Base-by-base conservation (phyloP, 2,888 invertebrate genomes). In the Orthonychiurus folsomi region DNA sequence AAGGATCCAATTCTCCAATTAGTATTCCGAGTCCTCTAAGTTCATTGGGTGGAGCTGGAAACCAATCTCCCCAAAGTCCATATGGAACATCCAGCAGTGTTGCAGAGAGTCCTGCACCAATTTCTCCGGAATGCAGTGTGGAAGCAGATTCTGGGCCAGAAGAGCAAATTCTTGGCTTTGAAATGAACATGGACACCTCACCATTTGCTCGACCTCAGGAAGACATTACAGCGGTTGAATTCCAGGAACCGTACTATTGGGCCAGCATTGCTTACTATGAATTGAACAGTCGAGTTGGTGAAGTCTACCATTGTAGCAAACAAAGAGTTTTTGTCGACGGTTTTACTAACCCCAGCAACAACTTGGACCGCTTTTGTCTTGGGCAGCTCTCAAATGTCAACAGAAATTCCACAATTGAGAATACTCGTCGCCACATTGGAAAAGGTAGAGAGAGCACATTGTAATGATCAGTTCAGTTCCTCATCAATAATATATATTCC, bases 181-280 rank as follows among this genome's bases (percentile, higher is more conserved):
- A 77, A 50, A 73, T 74, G 25, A 75, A 78, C 1, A 81, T 84
- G 82, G 81, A 84, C 68, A 75, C 75, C 3, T 73, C 73, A 62
- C 77, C 82, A 69, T 82, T 83, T 1, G 67, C 74, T n/a, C n/a
- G n/a, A n/a, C n/a, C n/a, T n/a, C n/a, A n/a, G n/a, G n/a, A n/a
- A 3, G 93, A 93, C 77, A 88, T 92, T 1, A 88, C 89, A 15
- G 89, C 90, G 12, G 90, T 92, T 1, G 87, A 91, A 63, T 78
- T 78, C 67, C 75, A 75, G 77, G 96, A 97, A 77, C 95, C 94
- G 9, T 84, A 89, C 20, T 93, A 89, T 76, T 99, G 99, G 99
- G 96, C 96, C 25, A 93, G 93, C 21, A 95, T 99, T 66, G 94
- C 94, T 1, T 99, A 99, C 77, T 99, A 97, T 75, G 99, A 99